Base-by-base conservation (phyloP, 2,888 invertebrate genomes). In the Coelogynopora nodosa region DNA sequence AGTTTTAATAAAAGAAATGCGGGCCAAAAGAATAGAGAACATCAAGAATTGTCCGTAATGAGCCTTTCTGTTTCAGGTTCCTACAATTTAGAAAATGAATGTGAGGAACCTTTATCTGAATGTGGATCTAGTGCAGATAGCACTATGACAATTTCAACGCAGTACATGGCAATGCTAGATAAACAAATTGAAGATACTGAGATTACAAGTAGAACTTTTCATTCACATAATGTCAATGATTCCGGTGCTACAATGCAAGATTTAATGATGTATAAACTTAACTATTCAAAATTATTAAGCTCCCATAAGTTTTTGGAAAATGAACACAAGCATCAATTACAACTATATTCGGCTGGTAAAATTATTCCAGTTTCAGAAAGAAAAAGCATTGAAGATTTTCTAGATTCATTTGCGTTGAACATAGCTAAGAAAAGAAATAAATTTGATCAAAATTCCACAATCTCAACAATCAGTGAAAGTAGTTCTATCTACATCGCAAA, bases 81-180 rank as follows among this genome's bases (percentile, higher is more conserved):
- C 23, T 74, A 74, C 23, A 74, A 74, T 74, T 74, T 74, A 5
- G 74, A 74, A 5, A 74, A 74, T 74, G 74, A 74, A 5, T 74
- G 74, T 74, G 84, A 84, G 67, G 84, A 84, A 31, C 84, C 84
- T 23, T 49, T 84, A 23, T 84, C 84, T 5, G 84, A 84, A 84
- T 84, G 84, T 26, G 84, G 84, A 49, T 84, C 84, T 1, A 84
- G 84, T 84, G 31, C 30, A 2, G 84, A 49, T 30, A 82, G 83
- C 27, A 84, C 31, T 31, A 27, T 84, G 49, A 84, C 84, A n/a
- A 27, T 84, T 5, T 49, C 83, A 26, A 82, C 84, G 18, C 31
- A 49, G 84, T 30, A 31, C n/a, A 27, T 82, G 28, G 83, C 30
- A 1, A 31, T 84, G 31, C 23, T 84, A 67, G 67, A 84, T 49